Percentiles rank a stretch among this genome's conserved stretches.
phyloP scores from a whole-genome alignment of 2,888 invertebrate species.

The Villa cingulata region DNA sequence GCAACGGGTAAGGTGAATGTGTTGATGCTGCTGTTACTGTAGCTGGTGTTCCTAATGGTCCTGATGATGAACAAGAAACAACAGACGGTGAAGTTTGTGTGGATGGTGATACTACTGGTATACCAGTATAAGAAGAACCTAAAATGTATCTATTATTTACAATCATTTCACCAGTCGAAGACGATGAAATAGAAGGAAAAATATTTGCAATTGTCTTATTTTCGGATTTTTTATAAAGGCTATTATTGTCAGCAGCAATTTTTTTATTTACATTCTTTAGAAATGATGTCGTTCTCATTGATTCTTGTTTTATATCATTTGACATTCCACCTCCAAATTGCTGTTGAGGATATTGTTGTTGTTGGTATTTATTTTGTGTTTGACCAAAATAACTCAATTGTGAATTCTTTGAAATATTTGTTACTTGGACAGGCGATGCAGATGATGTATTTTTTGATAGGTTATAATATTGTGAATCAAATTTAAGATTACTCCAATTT shows the following conservation, averaged over 20 bases:
- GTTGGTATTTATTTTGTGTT: background rate
- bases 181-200: background rate
- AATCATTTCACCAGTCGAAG: background rate
- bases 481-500: background rate
- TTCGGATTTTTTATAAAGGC: background rate
- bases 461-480: background rate
- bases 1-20: background rate
- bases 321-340: background rate
- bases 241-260: background rate
- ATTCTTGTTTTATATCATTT: background rate
- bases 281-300: background rate
- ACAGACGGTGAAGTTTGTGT: background rate
- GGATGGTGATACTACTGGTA: background rate
- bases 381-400: background rate
- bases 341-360: background rate
- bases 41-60: too few relatives aligned
- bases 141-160: background rate
- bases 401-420: background rate
- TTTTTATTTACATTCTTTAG: background rate
- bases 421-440: background rate
- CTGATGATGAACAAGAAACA: background rate
- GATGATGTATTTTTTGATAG: background rate
- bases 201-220: background rate
- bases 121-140: background rate
- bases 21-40: constrained; percentile 3